Evolutionary conservation across 1,140 invertebrate species (phyloP).

Genomic region (Oscheius sp.): DNA sequence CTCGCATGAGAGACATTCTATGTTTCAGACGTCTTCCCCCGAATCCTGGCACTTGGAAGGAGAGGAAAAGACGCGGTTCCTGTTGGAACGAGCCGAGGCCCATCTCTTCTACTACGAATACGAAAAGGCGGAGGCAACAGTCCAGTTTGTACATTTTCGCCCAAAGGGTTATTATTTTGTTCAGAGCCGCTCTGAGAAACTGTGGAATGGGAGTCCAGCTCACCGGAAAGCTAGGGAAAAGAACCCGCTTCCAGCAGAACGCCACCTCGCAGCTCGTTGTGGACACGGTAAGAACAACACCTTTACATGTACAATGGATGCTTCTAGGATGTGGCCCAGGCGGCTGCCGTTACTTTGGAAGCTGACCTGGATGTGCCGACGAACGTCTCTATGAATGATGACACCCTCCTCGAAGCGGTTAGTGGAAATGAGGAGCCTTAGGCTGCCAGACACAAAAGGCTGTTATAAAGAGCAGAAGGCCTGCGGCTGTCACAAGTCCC

Average conservation of each 20-base stretch:
- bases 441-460: background rate
- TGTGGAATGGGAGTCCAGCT: slow-evolving; percentile 24
- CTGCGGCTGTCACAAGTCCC: too few species aligned
- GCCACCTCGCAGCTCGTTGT: slow-evolving; percentile 78
- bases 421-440: background rate
- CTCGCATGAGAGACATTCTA: too few species aligned
- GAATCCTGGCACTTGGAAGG: background rate
- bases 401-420: slow-evolving; percentile 18
- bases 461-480: background rate
- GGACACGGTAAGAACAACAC: background rate
- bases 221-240: slow-evolving; percentile 76
- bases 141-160: background rate
- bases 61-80: slow-evolving; percentile 2
- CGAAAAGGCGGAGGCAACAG: slow-evolving; percentile 9
- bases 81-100: slow-evolving; percentile 4
- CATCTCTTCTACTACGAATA: slow-evolving; percentile 12
- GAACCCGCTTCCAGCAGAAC: slow-evolving; percentile 81
- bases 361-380: slow-evolving; percentile 13
- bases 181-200: background rate
- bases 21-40: too few species aligned
- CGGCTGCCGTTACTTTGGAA: background rate
- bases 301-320: background rate
- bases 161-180: background rate
- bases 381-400: slow-evolving; percentile 15
- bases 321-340: background rate